These are phyloP conservation scores for Pantherophis guttatus DNA, from an alignment of 2,113 vertebrate species.

Conservation along the genomic window DNA sequence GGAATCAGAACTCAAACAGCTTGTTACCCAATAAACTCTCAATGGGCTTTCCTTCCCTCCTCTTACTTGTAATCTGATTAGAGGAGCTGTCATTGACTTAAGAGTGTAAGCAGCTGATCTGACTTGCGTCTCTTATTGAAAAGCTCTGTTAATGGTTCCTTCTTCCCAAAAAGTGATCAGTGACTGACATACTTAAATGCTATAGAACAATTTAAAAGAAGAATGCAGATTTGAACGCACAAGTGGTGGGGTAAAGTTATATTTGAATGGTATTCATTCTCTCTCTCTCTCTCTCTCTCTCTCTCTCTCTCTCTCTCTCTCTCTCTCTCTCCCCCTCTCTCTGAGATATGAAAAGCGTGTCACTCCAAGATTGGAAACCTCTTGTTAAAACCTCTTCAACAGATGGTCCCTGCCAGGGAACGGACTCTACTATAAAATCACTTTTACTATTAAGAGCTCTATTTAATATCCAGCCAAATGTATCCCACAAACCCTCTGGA, in stretches of 20 bases:
- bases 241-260: not conserved
- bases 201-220: constrained; percentile 26
- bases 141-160: not conserved
- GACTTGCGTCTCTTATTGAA: constrained; percentile 23
- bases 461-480: not conserved
- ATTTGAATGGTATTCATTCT: not conserved
- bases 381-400: not conserved
- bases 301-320: too few species aligned
- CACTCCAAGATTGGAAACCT: not conserved
- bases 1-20: constrained; percentile 35
- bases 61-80: constrained; percentile 32
- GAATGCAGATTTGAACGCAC: constrained; percentile 23
- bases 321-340: too few species aligned
- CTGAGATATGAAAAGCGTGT: too few species aligned
- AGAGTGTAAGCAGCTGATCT: not conserved
- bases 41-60: not conserved
- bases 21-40: constrained; percentile 26
- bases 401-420: not conserved
- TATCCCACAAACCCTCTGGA: not conserved
- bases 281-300: too few species aligned
- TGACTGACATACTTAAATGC: not conserved
- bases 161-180: not conserved
- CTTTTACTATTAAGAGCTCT: not conserved
- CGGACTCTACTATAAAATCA: not conserved
- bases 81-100: constrained; percentile 21